phyloP scores from a whole-genome alignment of 2,797 vertebrate genomes.

The Phoxinus dragarum region DNA sequence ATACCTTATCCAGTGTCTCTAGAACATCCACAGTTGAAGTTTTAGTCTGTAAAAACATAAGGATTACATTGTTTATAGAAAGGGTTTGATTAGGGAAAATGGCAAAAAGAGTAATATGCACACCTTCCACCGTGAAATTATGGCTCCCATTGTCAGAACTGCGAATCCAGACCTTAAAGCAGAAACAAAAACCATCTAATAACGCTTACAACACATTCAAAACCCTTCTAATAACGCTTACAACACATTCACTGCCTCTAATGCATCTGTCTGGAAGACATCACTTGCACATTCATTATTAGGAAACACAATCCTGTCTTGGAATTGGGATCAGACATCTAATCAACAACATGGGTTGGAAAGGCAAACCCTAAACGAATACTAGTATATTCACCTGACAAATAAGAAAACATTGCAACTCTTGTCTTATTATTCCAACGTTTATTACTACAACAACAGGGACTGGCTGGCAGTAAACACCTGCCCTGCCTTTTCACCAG shows the following conservation, averaged over 20 bases:
- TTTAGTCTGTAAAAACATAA: constrained; percentile 80
- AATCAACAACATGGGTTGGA: neutral
- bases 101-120: constrained; percentile 58
- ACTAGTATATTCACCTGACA: neutral
- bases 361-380: neutral
- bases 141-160: constrained; percentile 83
- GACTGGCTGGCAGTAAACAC: neutral
- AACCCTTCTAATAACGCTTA: neutral
- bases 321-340: neutral
- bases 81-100: neutral
- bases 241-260: neutral
- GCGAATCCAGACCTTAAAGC: constrained; percentile 25
- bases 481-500: neutral
- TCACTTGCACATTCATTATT: neutral
- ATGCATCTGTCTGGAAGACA: neutral
- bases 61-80: neutral
- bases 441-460: neutral
- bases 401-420: neutral
- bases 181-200: neutral
- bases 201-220: neutral
- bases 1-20: constrained; percentile 95
- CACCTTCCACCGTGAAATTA: constrained; percentile 93
- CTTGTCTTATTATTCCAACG: neutral
- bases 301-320: neutral
- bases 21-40: constrained; percentile 91